Evolutionary conservation across 2,888 invertebrate genomes (phyloP).

Genomic region (Electrophaes corylata): DNA sequence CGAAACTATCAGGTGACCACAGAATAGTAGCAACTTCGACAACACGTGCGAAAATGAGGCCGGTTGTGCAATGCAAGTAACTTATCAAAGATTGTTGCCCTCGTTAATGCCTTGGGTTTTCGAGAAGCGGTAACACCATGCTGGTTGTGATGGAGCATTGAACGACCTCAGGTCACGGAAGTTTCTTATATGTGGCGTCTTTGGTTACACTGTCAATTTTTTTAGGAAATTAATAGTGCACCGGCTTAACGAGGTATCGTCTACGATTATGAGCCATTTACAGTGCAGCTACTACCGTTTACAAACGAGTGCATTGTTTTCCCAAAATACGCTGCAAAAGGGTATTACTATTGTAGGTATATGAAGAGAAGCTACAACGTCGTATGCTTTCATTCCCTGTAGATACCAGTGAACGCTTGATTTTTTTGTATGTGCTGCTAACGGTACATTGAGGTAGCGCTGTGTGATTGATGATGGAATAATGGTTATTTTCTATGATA

Average conservation of each 20-base stretch:
- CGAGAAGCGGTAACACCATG: background rate
- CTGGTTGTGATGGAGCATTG: background rate
- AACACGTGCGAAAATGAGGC: constrained; percentile 75
- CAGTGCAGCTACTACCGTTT: too few species aligned
- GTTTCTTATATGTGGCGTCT: background rate
- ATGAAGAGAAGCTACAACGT: background rate
- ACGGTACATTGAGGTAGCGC: constrained; percentile 54
- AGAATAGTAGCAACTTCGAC: constrained; percentile 28
- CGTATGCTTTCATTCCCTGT: background rate
- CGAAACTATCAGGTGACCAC: constrained; percentile 55
- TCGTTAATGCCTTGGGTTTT: constrained; percentile 32
- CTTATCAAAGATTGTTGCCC: constrained; percentile 76
- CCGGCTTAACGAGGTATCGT: background rate
- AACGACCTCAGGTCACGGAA: background rate
- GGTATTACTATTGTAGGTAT: too few species aligned
- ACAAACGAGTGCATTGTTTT: background rate
- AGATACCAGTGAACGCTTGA: too few species aligned
- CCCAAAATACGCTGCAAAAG: background rate
- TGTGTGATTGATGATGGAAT: constrained; percentile 16
- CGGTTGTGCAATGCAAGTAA: constrained; percentile 69
- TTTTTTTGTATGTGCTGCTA: constrained; percentile 61
- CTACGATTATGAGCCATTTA: background rate
- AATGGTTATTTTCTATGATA: constrained; percentile 13
- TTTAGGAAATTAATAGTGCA: background rate
- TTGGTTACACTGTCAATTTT: background rate